Evolutionary conservation across 1,140 invertebrate species (phyloP), one percentile per base, ranked within the genome.

Genomic region (Drosophila bifasciata): DNA sequence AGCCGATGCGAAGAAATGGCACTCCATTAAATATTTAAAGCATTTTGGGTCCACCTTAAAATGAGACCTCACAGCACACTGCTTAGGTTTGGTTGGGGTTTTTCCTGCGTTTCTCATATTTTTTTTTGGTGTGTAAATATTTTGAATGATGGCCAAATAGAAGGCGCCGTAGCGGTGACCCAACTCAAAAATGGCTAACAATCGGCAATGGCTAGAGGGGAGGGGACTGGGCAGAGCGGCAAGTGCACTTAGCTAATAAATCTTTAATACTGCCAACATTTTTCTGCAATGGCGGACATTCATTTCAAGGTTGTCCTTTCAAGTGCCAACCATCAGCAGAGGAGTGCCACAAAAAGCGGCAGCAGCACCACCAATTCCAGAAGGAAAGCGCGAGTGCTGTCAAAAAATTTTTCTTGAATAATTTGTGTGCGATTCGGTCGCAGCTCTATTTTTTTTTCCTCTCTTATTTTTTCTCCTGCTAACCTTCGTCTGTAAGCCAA

Each of bases 241-340:
- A 64, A 84, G 80, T 86, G 80, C 81, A 84, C 80, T 84, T 86
- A 80, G 80, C 80, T 86, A 84, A 84, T 84, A 84, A 84, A 84
- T 84, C 68, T 80, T 86, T 86, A 84, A 84, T 73, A 59, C 63
- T 70, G 70, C 60, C 57, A 84, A 61, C 64, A 79, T 71, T 79
- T 63, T 77, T 58, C 64, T 72, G 72, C 71, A 63, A 55, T 73
- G 60, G 46, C 58, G 59, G 50, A 60, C 52, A 71, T 64, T 73
- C 62, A 51, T 76, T 86, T 84, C 80, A 84, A 84, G 80, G 80
- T 86, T 84, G 76, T 64, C 76, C 59, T 68, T 80, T 85, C 72
- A 80, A 85, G 80, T 84, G 80, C 76, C 71, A 68, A 46, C 32
- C 25, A 25, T 32, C 17, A 19, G 46, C 1, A 28, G 15, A 39